Base-by-base conservation (phyloP, 1,140 invertebrate species). In the Colletes latitarsis region DNA sequence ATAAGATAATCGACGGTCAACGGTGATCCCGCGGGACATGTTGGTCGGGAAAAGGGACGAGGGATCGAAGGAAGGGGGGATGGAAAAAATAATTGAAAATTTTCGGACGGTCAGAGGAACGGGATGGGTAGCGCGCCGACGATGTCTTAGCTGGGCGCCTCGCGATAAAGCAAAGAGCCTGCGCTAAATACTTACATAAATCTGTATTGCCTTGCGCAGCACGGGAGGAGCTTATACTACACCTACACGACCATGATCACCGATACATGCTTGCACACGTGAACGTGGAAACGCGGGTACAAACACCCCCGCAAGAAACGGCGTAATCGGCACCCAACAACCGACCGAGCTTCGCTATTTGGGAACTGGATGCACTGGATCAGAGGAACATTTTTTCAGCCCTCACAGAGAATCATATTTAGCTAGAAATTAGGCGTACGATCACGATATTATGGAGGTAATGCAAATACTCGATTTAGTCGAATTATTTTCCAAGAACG, bases 171-270 rank as follows among this genome's bases (percentile, higher is more conserved):
- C 92, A 93, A 92, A 91, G 91, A 92, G 90, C 92, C 89, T 81
- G 91, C 82, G 92, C 92, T 93, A 93, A 93, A 93, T 93, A 93
- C 92, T 93, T 93, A 93, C 92, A 93, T 93, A 93, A 93, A 93
- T 93, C 93, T 93, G 93, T 93, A 93, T 93, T 93, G 92, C 93
- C 90, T 92, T 86, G 81, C 87, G 85, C 81, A 88, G 83, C 78
- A 84, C 79, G 62, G 75, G 88, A 86, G 84, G 43, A 83, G 85
- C 85, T 89, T 88, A 88, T 82, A 82, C 72, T 80, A 83, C 84
- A 82, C 68, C 73, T 80, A 87, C 76, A 55, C 64, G 71, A 10
- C 49, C 60, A 30, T 46, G 70, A 73, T 62, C 76, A 12, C 70
- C 57, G 17, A 62, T 70, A 67, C 69, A 70, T 10, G 70, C 52